Base-by-base conservation (phyloP, 2,797 vertebrate species). In the Gadopsis bispinosus region DNA sequence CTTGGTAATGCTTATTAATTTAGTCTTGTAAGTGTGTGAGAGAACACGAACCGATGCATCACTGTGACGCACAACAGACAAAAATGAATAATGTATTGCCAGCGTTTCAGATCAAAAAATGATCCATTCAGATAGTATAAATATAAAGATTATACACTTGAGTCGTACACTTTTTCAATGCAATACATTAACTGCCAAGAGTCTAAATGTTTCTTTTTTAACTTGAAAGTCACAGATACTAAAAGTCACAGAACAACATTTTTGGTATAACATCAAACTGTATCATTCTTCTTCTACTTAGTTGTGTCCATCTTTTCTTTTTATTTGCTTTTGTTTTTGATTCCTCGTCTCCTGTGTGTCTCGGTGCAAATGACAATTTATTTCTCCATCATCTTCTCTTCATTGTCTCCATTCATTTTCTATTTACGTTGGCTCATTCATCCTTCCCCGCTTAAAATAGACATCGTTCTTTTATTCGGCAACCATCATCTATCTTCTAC, bases 391-490 rank as follows among this genome's bases (percentile, higher is more conserved):
- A 1, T 65, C 47, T 64, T 77, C 69, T 64, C 72, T 82, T 67
- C 76, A 79, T 89, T 53, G 66, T 82, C 82, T 77, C 59, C 69
- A 63, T 69, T 86, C 53, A 77, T 79, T 84, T 41, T 41, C 43
- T 72, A 64, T 79, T 80, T 77, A 62, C 10, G n/a, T 75, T 61
- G 41, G 17, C 78, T 81, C 75, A 74, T 86, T 61, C 69, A 77
- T 79, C 69, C 61, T 37, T 12, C 55, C n/a, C 43, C 48, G 26
- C 54, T 59, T 69, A 73, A 84, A 81, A 83, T 43, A 84, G 68
- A 79, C 70, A 71, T 76, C 26, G 41, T 67, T 76, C 63, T 78
- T 75, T 70, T 69, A 80, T 77, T 62, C 20, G 5, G 11, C 55
- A 48, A 16, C 71, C 67, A 71, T 83, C 69, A 79, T 82, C 70